These are phyloP conservation scores for Euleptes europaea DNA, from an alignment of 2,113 vertebrate species.

Conservation along the genomic window DNA sequence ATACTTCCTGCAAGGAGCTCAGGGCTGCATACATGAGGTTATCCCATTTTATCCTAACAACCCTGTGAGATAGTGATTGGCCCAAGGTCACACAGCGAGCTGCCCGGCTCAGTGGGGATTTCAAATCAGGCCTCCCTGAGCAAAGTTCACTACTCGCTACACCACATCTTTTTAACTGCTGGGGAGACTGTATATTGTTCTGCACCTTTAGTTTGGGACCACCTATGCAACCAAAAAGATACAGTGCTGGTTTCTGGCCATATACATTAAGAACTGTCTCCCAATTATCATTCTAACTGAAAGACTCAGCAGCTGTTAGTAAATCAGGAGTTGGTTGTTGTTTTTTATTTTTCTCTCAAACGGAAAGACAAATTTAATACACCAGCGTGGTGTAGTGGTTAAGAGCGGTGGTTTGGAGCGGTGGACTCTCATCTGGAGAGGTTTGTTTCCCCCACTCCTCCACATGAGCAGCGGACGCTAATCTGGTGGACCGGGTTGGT, in stretches of 20 bases:
- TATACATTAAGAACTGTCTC: background rate
- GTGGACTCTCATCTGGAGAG: no score
- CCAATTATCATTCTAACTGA: background rate
- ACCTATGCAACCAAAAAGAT: background rate
- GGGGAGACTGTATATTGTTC: slow-evolving; percentile 31
- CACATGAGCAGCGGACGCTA: no score
- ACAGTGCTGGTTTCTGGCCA: background rate
- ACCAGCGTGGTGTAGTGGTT: no score
- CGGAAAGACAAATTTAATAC: background rate
- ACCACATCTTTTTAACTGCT: background rate
- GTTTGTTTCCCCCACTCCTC: no score
- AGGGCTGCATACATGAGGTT: background rate
- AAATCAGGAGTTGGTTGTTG: no score
- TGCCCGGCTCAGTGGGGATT: background rate
- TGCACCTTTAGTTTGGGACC: background rate
- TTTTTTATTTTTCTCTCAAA: background rate
- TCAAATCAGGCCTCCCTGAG: background rate
- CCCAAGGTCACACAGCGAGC: background rate
- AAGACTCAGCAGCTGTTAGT: background rate
- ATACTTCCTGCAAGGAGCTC: background rate
- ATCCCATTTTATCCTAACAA: background rate
- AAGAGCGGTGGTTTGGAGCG: no score
- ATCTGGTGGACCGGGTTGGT: no score
- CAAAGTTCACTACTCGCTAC: background rate
- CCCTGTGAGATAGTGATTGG: background rate